Evolutionary conservation across 2,797 vertebrate species (phyloP), one percentile per base, ranked within the genome.

Genomic region (Delichon dasypus): DNA sequence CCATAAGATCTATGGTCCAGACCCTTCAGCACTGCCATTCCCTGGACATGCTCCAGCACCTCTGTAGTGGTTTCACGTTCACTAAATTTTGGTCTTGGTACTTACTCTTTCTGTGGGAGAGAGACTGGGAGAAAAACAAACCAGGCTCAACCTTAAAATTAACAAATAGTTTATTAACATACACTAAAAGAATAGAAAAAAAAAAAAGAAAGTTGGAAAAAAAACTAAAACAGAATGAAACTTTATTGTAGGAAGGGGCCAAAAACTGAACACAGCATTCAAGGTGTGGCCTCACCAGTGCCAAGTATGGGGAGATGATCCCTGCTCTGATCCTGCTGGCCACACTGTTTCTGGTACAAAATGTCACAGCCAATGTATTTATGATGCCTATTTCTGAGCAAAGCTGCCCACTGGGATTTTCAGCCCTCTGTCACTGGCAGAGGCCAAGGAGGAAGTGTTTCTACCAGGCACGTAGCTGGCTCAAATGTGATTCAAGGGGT

Each of bases 391-490:
- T 22, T 81, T 78, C 11, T 66, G 34, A 94, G 47, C 66, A 47
- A 68, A 91, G 76, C 20, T 90, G 34, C 55, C 45, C 23, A 5
- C 40, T 18, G 75, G 57, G 48, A 19, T 76, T 89, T 92, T 85
- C 55, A 75, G 29, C 30, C 25, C 53, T 18, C 23, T 13, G 51
- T 60, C 32, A 44, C 78, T 13, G 38, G 14, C 36, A 71, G 54
- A 38, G 42, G 36, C 51, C 45, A 57, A 1, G 0, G n/a, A 57
- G 38, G 36, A 4, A 7, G 17, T 14, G 36, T 60, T 27, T 89
- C 34, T 55, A 45, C 26, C 8, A 68, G 64, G 55, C 29, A 22
- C 0, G 0, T 14, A 44, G 36, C 44, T 2, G 8, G 29, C 1
- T 4, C 0, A 3, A 83, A 30, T 42, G 67, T 32, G n/a, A 53